Base-by-base conservation (phyloP, 1,140 invertebrate species). In the Caenorhabditis brenneri region DNA sequence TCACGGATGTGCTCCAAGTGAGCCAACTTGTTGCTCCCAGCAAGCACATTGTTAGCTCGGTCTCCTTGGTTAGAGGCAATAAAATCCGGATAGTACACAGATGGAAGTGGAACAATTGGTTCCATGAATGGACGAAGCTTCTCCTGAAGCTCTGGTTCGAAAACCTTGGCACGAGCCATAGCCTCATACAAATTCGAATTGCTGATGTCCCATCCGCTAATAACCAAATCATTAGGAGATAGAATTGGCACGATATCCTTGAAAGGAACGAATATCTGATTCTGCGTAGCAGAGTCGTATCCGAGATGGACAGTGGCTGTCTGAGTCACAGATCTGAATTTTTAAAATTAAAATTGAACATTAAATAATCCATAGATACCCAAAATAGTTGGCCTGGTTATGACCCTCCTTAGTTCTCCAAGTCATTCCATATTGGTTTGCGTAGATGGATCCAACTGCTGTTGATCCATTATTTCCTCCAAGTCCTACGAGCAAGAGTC, bases 191-290 rank as follows among this genome's bases (percentile, higher is more conserved):
- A 85, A 90, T 97, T 95, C 69, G 94, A 88, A 0, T 93, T 92
- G 19, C 95, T 97, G 86, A 98, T 98, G 91, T 98, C 97, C 97
- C 97, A 98, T 0, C 92, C 97, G 90, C 97, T 96, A 81, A 99
- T 92, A 31, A 94, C 93, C 55, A 98, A 93, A 88, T 97, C 94
- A 91, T 97, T 93, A 0, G 96, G 96, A 90, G 96, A 91, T 0
- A 97, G 94, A 94, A 97, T 96, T 0, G 97, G 97, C 12, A 98
- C 89, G 60, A 98, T 88, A 60, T 94, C 93, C 36, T 93, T 94
- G 92, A 97, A 93, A 0, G 95, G 95, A 10, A 96, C 93, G 91
- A 94, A 94, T 0, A 96, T 93, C 65, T 89, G 88, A 33, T 87
- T 51, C 89, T 96, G 94, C 0, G 94, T 94, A 2, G 36, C 36